Conservation (phyloP, 1,140 invertebrate genomes). For the Wiebesia pumilae region DNA sequence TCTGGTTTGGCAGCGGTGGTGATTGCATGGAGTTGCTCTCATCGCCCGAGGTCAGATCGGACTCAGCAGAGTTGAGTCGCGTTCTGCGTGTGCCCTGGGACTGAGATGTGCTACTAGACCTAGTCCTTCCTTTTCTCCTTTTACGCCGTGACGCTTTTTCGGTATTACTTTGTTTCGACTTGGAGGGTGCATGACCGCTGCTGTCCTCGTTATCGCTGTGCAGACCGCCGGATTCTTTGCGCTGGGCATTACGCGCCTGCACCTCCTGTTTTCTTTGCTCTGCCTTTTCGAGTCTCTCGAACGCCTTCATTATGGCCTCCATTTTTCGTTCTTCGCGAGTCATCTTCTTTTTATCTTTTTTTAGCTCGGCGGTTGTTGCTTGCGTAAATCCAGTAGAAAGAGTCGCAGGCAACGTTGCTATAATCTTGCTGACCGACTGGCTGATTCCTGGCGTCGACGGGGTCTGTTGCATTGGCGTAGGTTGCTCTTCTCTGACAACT, state of each 20-base stretch:
- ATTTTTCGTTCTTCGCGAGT: conserved; percentile 96
- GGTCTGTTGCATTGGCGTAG: background rate
- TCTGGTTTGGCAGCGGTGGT: conserved; percentile 65
- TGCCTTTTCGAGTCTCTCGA: conserved; percentile 88
- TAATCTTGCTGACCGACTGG: background rate
- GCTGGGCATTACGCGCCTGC: conserved; percentile 76
- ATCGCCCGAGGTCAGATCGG: conserved; percentile 82
- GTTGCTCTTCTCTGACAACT: conserved; percentile 56
- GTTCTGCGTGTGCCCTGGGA: conserved; percentile 77
- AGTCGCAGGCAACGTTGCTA: background rate
- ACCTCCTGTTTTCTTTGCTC: conserved; percentile 86
- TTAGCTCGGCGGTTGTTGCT: conserved; percentile 9
- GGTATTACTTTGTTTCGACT: conserved; percentile 68
- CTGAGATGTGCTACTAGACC: conserved; percentile 77
- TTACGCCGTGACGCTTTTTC: conserved; percentile 72
- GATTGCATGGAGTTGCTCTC: conserved; percentile 78
- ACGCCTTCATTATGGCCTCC: conserved; percentile 95
- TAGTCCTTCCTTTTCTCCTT: conserved; percentile 79
- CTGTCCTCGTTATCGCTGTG: conserved; percentile 74
- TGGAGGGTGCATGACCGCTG: conserved; percentile 54
- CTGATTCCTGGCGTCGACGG: background rate
- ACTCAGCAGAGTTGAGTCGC: conserved; percentile 83
- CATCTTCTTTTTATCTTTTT: conserved; percentile 80
- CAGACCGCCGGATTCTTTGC: conserved; percentile 73
- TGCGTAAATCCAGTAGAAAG: background rate